Evolutionary conservation across 1,140 invertebrate species (phyloP).

Genomic region (Melanaphis sacchari): DNA sequence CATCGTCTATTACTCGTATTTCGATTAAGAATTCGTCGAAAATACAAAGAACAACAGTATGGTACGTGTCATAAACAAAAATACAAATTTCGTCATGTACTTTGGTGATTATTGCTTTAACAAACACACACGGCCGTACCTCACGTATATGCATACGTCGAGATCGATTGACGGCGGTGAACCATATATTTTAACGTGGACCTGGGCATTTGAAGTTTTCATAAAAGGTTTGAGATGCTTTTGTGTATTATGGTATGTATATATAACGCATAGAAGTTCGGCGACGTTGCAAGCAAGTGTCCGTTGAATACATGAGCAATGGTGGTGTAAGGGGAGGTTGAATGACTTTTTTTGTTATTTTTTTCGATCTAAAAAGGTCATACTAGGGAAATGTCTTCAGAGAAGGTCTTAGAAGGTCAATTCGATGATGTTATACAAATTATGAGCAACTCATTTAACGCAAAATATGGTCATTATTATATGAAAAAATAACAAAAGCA

Average conservation of each 20-base stretch:
- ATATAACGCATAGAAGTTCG: neutral
- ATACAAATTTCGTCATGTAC: neutral
- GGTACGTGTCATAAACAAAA: no score
- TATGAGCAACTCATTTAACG: neutral
- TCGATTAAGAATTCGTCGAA: neutral
- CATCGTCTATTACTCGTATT: no score
- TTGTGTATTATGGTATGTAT: neutral
- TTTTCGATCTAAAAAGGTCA: neutral
- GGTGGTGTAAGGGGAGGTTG: neutral
- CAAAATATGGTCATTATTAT: neutral
- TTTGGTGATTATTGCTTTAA: neutral
- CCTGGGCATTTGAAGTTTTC: neutral
- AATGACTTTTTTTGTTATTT: neutral
- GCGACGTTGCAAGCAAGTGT: neutral
- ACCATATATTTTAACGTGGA: neutral
- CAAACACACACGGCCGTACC: neutral
- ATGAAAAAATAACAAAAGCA: neutral
- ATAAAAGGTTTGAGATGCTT: conserved; percentile 12
- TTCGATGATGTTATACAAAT: neutral
- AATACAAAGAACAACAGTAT: neutral
- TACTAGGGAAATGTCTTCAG: neutral
- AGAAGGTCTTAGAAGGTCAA: conserved; percentile 44
- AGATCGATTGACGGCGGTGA: neutral
- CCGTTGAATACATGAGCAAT: neutral
- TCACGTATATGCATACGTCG: neutral